phyloP scores from a whole-genome alignment of 2,888 invertebrate species.

The Perizoma affinitatum region DNA sequence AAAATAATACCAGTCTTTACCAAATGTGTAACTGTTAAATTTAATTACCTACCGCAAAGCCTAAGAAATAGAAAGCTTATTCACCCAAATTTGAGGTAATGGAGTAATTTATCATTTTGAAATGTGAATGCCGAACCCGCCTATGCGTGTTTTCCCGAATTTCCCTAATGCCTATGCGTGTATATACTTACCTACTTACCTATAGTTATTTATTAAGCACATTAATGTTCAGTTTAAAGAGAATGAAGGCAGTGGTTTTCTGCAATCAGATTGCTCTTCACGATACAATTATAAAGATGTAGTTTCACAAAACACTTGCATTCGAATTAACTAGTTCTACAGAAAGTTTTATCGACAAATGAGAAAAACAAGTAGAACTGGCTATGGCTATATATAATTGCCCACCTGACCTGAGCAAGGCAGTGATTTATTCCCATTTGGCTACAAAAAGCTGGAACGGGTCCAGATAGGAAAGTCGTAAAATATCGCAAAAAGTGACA shows the following conservation, averaged over 20 bases:
- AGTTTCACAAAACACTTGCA: no score
- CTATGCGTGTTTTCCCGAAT: conserved; percentile 16
- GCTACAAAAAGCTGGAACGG: conserved; percentile 6
- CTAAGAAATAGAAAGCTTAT: background rate
- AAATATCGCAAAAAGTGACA: background rate
- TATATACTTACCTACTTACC: no score
- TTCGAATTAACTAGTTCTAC: no score
- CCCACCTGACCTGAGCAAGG: conserved; percentile 3
- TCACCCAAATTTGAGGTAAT: conserved; percentile 9
- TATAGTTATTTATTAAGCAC: no score
- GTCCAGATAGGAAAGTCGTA: conserved; percentile 8
- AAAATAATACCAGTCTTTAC: no score
- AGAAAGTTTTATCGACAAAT: no score
- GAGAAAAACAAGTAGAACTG: conserved; percentile 8
- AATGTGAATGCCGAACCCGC: conserved; percentile 20
- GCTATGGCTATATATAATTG: conserved; percentile 3
- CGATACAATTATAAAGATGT: no score
- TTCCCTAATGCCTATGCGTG: conserved; percentile 7
- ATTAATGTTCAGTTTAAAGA: background rate
- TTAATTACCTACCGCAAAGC: no score
- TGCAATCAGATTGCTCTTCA: no score
- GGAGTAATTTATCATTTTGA: conserved; percentile 23
- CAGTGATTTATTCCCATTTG: conserved; percentile 7
- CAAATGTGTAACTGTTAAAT: no score
- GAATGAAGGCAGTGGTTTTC: no score